These are phyloP conservation scores for Nephrotoma flavescens DNA, from an alignment of 2,888 invertebrate genomes.

Conservation along the genomic window DNA sequence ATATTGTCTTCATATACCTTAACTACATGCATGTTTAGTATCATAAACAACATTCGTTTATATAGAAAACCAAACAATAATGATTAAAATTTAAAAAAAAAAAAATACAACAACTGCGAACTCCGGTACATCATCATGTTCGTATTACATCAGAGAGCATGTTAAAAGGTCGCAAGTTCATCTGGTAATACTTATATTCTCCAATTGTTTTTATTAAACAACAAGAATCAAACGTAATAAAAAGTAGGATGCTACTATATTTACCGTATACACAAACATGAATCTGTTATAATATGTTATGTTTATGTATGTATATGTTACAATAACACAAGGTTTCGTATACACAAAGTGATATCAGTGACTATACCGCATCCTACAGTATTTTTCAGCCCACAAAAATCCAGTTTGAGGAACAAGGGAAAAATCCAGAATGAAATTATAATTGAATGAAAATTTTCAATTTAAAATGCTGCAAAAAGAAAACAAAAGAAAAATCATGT, in stretches of 20 bases:
- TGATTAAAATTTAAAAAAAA: background rate
- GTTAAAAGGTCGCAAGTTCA: background rate
- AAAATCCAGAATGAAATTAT: background rate
- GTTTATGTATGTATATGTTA: background rate
- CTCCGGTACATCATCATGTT: background rate
- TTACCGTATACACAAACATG: background rate
- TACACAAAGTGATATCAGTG: background rate
- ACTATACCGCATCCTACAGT: background rate
- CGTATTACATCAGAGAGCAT: background rate
- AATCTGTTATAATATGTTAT: background rate
- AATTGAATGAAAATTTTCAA: background rate
- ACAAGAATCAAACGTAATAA: background rate
- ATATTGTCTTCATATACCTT: background rate
- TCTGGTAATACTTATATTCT: background rate
- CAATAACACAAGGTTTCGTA: background rate
- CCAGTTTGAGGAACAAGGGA: background rate
- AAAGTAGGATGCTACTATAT: background rate
- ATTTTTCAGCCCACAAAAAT: background rate
- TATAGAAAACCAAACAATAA: background rate
- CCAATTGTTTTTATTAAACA: background rate
- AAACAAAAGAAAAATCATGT: background rate
- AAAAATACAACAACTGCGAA: background rate
- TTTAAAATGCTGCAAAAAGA: background rate
- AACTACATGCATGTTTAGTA: background rate
- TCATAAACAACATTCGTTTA: background rate